A percentile compares a stretch with the other conserved stretches of the same genome.
Conservation (phyloP, 1,140 invertebrate species). For the Cyclina sinensis region DNA sequence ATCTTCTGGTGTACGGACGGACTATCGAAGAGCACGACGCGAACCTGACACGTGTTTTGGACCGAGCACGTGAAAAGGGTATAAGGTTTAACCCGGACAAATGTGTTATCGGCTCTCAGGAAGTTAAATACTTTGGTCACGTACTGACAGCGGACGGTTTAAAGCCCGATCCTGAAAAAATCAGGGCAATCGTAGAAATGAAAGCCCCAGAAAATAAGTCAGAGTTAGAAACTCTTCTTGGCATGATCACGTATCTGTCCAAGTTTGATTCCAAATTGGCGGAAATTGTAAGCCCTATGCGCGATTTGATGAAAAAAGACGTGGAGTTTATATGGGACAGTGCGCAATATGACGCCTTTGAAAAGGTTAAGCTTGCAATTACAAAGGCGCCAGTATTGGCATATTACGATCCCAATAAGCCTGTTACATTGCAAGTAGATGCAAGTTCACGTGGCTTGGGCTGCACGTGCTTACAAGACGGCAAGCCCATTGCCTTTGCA, state of each 20-base stretch:
- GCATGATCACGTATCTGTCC: conserved; percentile 85
- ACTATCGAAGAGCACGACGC: conserved; percentile 67
- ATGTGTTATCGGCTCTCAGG: background rate
- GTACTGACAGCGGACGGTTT: conserved; percentile 77
- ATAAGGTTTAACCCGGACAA: conserved; percentile 63
- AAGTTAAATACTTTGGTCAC: conserved; percentile 22
- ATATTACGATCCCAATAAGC: background rate
- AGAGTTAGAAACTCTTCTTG: conserved; percentile 84
- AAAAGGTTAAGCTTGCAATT: background rate
- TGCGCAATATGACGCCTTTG: background rate
- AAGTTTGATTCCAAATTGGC: conserved; percentile 79
- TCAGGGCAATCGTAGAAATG: conserved; percentile 85
- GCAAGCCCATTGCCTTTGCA: conserved; percentile 14
- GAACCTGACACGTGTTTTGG: conserved; percentile 79
- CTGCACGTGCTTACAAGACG: background rate
- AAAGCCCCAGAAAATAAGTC: conserved; percentile 80
- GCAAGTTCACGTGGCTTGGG: conserved; percentile 71
- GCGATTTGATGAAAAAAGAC: conserved; percentile 47
- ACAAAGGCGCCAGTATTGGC: background rate
- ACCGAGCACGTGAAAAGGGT: conserved; percentile 78
- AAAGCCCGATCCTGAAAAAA: conserved; percentile 84
- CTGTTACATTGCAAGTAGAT: background rate
- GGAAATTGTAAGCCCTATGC: conserved; percentile 83
- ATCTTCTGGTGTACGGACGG: conserved; percentile 51
- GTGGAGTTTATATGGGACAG: conserved; percentile 61